Conservation (phyloP, 2,888 invertebrate genomes). For the Brenthis hecate region DNA sequence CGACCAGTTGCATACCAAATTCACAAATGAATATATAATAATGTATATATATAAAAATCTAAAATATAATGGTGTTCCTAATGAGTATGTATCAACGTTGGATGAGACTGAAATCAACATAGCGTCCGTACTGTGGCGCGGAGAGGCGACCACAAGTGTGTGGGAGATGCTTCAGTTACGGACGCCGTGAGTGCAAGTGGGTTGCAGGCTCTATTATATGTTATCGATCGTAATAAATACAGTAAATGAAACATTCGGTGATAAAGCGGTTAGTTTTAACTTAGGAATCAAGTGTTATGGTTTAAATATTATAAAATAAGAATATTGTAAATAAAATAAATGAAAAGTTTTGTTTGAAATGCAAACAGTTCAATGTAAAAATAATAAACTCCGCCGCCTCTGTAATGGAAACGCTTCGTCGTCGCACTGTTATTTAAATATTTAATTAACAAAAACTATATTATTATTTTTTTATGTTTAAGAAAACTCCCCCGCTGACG, state of each 20-base stretch:
- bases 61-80: slow-evolving; percentile 20
- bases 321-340: slow-evolving; percentile 21
- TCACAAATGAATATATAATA: slow-evolving; percentile 27
- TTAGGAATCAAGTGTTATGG: slow-evolving; percentile 7
- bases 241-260: slow-evolving; percentile 22
- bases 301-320: slow-evolving; percentile 9
- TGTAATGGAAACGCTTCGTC: slow-evolving; percentile 19
- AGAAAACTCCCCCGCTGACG: too few species aligned
- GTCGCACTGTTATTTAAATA: neutral
- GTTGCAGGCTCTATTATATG: neutral
- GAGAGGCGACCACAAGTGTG: neutral
- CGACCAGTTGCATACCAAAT: slow-evolving; percentile 23
- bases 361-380: slow-evolving; percentile 31
- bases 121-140: slow-evolving; percentile 17
- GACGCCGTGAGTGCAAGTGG: too few species aligned
- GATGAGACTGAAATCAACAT: slow-evolving; percentile 16
- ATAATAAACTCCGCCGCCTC: slow-evolving; percentile 26
- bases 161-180: slow-evolving; percentile 2
- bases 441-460: neutral
- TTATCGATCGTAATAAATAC: neutral
- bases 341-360: slow-evolving; percentile 3
- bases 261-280: slow-evolving; percentile 11
- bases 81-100: slow-evolving; percentile 16
- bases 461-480: too few species aligned
- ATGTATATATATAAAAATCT: slow-evolving; percentile 19